Conservation (phyloP, 2,113 vertebrate species). For the Poecilia latipinna region DNA sequence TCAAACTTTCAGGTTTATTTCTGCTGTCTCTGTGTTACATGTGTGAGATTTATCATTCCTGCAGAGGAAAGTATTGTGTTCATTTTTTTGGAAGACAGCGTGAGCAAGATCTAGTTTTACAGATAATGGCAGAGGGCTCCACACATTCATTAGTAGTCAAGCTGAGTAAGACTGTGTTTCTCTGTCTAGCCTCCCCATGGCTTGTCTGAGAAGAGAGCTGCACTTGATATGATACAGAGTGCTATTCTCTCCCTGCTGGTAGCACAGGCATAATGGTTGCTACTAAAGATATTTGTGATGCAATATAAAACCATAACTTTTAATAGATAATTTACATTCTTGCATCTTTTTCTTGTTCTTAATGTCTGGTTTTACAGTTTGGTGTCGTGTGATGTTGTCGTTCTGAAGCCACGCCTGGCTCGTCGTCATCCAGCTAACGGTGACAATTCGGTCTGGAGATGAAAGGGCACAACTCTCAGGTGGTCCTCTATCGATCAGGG, state of each 20-base stretch:
- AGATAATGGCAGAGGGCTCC: constrained; percentile 31
- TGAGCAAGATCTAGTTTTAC: constrained; percentile 29
- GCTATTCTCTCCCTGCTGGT: constrained; percentile 37
- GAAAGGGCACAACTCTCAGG: constrained; percentile 51
- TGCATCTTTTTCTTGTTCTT: constrained; percentile 14
- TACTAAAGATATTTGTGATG: constrained; percentile 54
- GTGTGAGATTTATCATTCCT: constrained; percentile 21
- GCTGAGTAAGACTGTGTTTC: constrained; percentile 42
- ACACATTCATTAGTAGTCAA: constrained; percentile 65
- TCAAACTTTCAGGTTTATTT: not conserved
- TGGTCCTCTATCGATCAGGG: constrained; percentile 57
- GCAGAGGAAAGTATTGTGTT: constrained; percentile 20
- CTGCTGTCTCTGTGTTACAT: not conserved
- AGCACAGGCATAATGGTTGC: constrained; percentile 51
- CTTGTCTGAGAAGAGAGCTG: constrained; percentile 50
- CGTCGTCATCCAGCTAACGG: constrained; percentile 29
- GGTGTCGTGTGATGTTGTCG: not conserved
- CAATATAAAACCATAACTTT: constrained; percentile 35
- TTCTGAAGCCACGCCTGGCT: constrained; percentile 1
- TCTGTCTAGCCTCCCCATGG: constrained; percentile 48
- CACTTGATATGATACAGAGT: constrained; percentile 56
- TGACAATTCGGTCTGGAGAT: constrained; percentile 44
- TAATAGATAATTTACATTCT: constrained; percentile 9
- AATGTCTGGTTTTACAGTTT: constrained; percentile 16
- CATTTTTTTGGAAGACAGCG: constrained; percentile 12